Evolutionary conservation across 1,140 invertebrate genomes (phyloP), one percentile per base, ranked within the genome.

Genomic region (Galleria mellonella): DNA sequence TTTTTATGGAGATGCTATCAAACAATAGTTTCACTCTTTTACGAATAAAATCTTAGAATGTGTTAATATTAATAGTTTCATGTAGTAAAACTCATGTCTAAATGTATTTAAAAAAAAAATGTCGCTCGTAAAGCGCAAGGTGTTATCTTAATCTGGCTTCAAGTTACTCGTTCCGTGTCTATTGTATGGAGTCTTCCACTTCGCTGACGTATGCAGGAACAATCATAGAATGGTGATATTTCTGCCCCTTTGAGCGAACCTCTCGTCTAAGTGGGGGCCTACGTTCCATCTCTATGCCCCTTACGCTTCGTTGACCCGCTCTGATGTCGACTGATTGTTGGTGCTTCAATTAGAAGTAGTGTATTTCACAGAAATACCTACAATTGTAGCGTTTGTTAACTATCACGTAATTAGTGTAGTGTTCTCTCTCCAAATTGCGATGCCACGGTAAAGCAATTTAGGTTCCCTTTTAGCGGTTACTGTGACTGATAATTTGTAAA

Each of bases 131-230:
- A 54, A 40, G 53, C 43, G 38, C 23, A 45, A 54, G 55, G 64
- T 51, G 62, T 66, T 72, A 69, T 73, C 63, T 68, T 70, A 61
- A 72, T 72, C 66, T 67, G 51, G 40, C 40, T 47, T 56, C 58
- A 55, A 62, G 59, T 47, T 40, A 48, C 43, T 54, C 38, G 46
- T 32, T 55, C 54, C 49, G 43, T 48, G 47, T 42, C 53, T 47
- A 61, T 69, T 68, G 64, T 72, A 41, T 13, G 15, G 46, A 33
- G 32, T 39, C 51, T 68, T 64, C 57, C 68, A 57, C 51, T 52
- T 54, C 55, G 55, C 55, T 62, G 58, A 51, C 53, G 55, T 57
- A 57, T 58, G 53, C 50, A 52, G 37, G 47, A 55, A 55, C 45
- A 33, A 27, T 35, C 32, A 14, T 14, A 50, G 45, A 47, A 49